Base-by-base conservation (phyloP, 2,797 vertebrate species). In the Hybognathus amarus region DNA sequence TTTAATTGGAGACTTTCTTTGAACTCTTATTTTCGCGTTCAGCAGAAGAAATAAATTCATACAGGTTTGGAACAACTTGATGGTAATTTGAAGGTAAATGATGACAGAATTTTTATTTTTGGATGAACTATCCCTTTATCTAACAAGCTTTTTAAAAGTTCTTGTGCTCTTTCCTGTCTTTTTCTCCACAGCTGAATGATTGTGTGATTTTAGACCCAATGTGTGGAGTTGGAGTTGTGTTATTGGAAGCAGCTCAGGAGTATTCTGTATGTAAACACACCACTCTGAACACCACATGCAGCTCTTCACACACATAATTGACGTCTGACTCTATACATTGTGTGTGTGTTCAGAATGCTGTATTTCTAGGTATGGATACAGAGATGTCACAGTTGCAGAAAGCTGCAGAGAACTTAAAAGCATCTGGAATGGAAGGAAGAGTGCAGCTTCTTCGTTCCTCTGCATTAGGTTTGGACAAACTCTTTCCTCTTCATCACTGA, bases 161-260 rank as follows among this genome's bases (percentile, higher is more conserved):
- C 30, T 1, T 76, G 24, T 40, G 6, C 47, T 63, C 17, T 33
- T 54, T 71, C 47, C 75, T 27, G 40, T 79, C 33, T 76, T 68
- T 74, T 22, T 75, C 64, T 50, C 24, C 45, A 27, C 36, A 67
- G 1, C 83, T 98, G 97, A 92, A 92, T 20, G 95, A 96, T 74
- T 93, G 89, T 71, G 86, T 93, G 88, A 95, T 98, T 79, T 90
- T 99, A 59, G 97, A 99, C 91, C 97, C 97, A 2, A 98, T 98
- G 96, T 99, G 98, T 90, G 98, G 98, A n/a, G 94, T 96, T 5
- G 97, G 97, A 90, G 97, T 94, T 0, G 96, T 98, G 80, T 92
- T 98, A 75, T 88, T 98, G 86, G 98, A 99, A 93, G 97, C 97
- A 88, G 97, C 96, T 69, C 94, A 95, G 59, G 97, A 98, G 83